Evolutionary conservation across 2,113 vertebrate species (phyloP).

Genomic region (Podiceps cristatus): DNA sequence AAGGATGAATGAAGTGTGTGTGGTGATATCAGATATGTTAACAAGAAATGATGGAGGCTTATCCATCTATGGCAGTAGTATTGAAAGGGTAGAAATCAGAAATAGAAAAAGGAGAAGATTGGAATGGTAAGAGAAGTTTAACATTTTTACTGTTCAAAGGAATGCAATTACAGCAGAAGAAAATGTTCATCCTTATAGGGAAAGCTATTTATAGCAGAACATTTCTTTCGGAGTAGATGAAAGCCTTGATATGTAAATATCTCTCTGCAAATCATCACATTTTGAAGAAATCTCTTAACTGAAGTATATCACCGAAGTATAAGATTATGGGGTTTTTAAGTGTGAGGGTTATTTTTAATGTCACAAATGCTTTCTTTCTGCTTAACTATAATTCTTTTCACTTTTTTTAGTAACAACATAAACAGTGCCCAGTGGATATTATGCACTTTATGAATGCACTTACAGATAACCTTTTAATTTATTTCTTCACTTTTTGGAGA

Average conservation of each 20-base stretch:
- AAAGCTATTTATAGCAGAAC: constrained; percentile 34
- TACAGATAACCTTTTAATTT: not conserved
- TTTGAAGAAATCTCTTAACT: constrained; percentile 10
- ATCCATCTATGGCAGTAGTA: not conserved
- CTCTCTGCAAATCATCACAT: not conserved
- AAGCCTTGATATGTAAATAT: constrained; percentile 30
- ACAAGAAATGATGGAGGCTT: not conserved
- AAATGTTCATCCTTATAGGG: constrained; percentile 7
- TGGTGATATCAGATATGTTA: not conserved
- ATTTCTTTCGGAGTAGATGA: constrained; percentile 19
- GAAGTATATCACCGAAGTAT: not conserved
- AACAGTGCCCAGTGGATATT: not conserved
- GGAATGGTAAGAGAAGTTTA: not conserved
- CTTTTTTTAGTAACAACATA: not conserved
- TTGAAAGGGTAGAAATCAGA: not conserved
- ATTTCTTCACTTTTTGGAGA: not conserved
- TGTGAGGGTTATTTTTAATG: not conserved
- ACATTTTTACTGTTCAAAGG: constrained; percentile 10
- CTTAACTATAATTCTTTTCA: not conserved
- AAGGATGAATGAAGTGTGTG: not conserved
- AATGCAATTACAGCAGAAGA: not conserved
- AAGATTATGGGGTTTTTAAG: not conserved
- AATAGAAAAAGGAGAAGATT: not conserved
- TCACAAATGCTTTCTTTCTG: not conserved
- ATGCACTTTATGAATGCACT: not conserved